Base-by-base conservation (phyloP, 2,113 vertebrate species). In the Emydura subglobosa region DNA sequence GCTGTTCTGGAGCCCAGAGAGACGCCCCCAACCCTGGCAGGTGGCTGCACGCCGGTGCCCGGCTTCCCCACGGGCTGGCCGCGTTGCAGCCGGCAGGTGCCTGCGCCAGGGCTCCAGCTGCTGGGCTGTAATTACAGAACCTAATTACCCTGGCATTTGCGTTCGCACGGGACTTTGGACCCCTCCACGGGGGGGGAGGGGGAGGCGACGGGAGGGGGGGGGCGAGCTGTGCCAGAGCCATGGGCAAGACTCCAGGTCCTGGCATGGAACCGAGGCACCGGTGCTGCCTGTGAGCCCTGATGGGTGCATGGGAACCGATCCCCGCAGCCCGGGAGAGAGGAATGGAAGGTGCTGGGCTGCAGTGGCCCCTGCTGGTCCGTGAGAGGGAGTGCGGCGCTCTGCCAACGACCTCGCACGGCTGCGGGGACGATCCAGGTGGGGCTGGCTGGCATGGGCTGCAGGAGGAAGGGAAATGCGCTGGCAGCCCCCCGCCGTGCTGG, bases 21-120 rank as follows among this genome's bases (percentile, higher is more conserved):
- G 59, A 6, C 6, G 3, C 13, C 51, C 51, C 51, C 51, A 51
- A 51, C 9, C 50, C 50, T 51, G 10, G 31, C 31, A 34, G 31
- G 29, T 16, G 7, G 13, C 61, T 34, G 61, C 2, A 0, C 34
- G 7, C 65, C 19, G 2, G 34, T 10, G 34, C 34, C 65, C 9
- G 17, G n/a, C 65, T 21, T 34, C 65, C 78, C 12, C 29, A 6
- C 31, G 29, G 44, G 24, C 27, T 50, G 78, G 44, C 76, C 25
- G 25, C 19, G 24, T 7, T 1, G 78, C 78, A 22, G 31, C 4
- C 4, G 34, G 65, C 65, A n/a, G 34, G 65, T n/a, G 34, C 9
- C 65, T 8, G 65, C 2, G 34, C 65, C 65, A n/a, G 39, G 91
- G 76, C 79, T 92, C 83, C 93, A 95, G 93, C 88, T 88, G 82